Evolutionary conservation across 2,113 vertebrate genomes (phyloP), one percentile per base, ranked within the genome.

Genomic region (Otus sunia): DNA sequence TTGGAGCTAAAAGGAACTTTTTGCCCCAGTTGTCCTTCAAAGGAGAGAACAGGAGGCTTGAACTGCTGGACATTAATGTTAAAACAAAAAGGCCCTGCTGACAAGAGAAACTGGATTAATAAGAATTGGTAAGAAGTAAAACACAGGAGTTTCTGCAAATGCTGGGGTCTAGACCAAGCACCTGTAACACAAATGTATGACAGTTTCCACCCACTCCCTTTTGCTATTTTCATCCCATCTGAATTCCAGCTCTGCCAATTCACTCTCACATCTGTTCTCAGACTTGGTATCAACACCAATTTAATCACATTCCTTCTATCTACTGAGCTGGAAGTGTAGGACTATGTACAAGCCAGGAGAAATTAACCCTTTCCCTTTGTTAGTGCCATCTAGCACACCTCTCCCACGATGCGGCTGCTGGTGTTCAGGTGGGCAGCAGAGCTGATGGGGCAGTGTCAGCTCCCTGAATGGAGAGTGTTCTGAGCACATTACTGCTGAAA

Each of bases 201-300:
- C 86, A 60, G 64, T 75, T 97, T 64, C 83, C 69, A 92, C 83
- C 86, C 86, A 91, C 86, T 96, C 94, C 29, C 16, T 90, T 89
- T 89, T 89, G 69, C 94, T 97, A 95, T 96, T 97, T 97, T 91
- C 75, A 73, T 95, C 88, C 87, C 39, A 47, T 86, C 39, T 89
- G 88, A 96, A 94, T 95, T 92, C 86, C 73, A 64, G 58, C 88
- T 89, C 83, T 85, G 88, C 86, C 89, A 95, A 89, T 95, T 94
- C 91, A 76, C 68, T 96, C 80, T 95, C 92, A 96, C 96, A 97
- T 94, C 88, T 94, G 92, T 89, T 95, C 88, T 94, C 73, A 94
- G 86, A 60, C 76, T 89, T 85, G 80, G 62, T 96, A 96, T 94
- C 91, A 89, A 76, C 73, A 64, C 45, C 2, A 2, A 58, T 87